Conservation (phyloP, 2,113 vertebrate genomes). For the Ceuthmochares aereus region DNA sequence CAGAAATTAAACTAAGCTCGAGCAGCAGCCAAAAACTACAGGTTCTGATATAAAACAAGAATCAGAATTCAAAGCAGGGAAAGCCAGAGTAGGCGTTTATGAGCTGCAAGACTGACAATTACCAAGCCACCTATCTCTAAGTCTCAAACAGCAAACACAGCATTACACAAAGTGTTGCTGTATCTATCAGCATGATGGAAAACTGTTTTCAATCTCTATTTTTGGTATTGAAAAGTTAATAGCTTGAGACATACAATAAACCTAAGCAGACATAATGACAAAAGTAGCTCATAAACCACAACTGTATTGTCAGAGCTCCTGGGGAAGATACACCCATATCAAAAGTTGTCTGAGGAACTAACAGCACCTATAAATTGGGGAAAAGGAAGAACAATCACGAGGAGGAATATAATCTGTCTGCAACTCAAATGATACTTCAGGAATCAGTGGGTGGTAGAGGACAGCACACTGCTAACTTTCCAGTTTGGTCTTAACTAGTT, state of each 20-base stretch:
- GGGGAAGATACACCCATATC: background rate
- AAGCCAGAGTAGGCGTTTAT: background rate
- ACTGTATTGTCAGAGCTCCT: background rate
- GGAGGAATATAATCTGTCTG: background rate
- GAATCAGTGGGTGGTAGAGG: fast-evolving
- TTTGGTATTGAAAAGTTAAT: background rate
- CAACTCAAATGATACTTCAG: background rate
- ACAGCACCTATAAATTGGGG: background rate
- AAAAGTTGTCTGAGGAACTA: background rate
- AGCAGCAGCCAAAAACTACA: background rate
- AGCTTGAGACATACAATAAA: background rate
- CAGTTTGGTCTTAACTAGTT: background rate
- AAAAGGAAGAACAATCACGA: background rate
- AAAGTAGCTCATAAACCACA: background rate
- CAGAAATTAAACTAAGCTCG: background rate
- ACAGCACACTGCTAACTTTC: background rate
- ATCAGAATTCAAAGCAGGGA: background rate
- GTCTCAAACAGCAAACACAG: background rate
- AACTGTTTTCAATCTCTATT: background rate
- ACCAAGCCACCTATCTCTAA: background rate
- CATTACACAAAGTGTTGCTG: fast-evolving
- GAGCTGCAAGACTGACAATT: background rate
- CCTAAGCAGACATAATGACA: background rate
- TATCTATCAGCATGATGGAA: background rate
- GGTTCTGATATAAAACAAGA: background rate